Conservation (phyloP, 1,140 invertebrate species). For the Drosophila nasuta region DNA sequence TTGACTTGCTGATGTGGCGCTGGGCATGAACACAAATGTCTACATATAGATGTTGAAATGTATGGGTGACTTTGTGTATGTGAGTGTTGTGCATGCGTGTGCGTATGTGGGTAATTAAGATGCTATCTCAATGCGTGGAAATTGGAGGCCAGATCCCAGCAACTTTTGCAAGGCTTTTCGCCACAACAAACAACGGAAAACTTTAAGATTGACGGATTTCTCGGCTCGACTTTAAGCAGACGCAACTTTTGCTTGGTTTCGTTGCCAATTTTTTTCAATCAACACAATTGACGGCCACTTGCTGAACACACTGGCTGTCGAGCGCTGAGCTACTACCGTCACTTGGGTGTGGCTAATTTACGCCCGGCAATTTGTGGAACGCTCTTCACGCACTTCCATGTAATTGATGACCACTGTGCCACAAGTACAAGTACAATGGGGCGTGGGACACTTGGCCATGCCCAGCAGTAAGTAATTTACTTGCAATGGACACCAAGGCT, state of each 20-base stretch:
- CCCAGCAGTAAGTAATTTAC: conserved; percentile 57
- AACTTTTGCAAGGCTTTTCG: conserved; percentile 33
- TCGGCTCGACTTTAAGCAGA: conserved; percentile 16
- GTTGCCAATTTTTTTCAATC: conserved; percentile 66
- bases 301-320: background rate
- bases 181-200: background rate
- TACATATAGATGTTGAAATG: background rate
- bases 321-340: conserved; percentile 20
- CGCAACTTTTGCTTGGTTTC: background rate
- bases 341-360: conserved; percentile 60
- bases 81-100: conserved; percentile 9
- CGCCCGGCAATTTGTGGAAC: conserved; percentile 68
- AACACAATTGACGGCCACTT: conserved; percentile 64
- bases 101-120: conserved; percentile 70
- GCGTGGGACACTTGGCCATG: conserved; percentile 22
- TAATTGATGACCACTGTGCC: conserved; percentile 65
- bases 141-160: conserved; percentile 51
- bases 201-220: conserved; percentile 26
- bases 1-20: conserved; percentile 55
- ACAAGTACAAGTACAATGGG: conserved; percentile 25
- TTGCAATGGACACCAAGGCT: conserved; percentile 6
- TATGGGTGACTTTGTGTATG: background rate
- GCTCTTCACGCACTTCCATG: conserved; percentile 58
- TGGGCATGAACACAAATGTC: background rate
- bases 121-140: conserved; percentile 68